phyloP scores from a whole-genome alignment of 2,888 invertebrate genomes.

The Leptinotarsa haldemani region DNA sequence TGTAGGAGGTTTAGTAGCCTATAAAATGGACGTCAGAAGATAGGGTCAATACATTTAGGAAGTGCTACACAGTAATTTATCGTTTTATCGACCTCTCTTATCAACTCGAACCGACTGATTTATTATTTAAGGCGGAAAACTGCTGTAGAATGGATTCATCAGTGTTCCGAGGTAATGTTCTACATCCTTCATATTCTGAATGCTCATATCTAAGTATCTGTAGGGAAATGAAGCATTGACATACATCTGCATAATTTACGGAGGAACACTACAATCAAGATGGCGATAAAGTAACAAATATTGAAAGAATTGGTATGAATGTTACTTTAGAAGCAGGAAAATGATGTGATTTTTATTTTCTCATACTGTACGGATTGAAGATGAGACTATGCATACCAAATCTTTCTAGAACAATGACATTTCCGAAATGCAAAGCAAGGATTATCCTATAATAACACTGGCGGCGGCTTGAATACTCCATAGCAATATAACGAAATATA shows the following conservation, averaged over 20 bases:
- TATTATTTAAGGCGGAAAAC: slow-evolving; percentile 42
- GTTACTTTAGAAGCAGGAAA: too few relatives aligned
- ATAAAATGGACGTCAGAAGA: slow-evolving; percentile 47
- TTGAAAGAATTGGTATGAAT: too few relatives aligned
- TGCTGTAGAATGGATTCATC: background rate
- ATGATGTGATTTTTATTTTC: too few relatives aligned
- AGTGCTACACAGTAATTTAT: slow-evolving; percentile 47
- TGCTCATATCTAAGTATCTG: too few relatives aligned
- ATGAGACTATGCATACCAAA: background rate
- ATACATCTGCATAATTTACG: too few relatives aligned
- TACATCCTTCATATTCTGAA: too few relatives aligned
- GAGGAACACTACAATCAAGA: too few relatives aligned
- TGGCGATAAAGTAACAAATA: too few relatives aligned
- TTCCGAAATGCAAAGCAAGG: background rate
- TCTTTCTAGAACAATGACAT: too few relatives aligned
- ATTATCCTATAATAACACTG: background rate
- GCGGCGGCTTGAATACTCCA: background rate
- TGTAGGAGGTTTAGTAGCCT: slow-evolving; percentile 33
- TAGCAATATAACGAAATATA: slow-evolving; percentile 5
- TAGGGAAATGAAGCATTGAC: too few relatives aligned
- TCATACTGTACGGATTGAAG: background rate
- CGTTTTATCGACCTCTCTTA: slow-evolving; percentile 49
- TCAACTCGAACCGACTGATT: slow-evolving; percentile 46
- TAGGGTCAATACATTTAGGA: slow-evolving; percentile 46
- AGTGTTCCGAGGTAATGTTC: background rate